Base-by-base conservation (phyloP, 2,113 vertebrate genomes). In the Dipodomys stephensi region DNA sequence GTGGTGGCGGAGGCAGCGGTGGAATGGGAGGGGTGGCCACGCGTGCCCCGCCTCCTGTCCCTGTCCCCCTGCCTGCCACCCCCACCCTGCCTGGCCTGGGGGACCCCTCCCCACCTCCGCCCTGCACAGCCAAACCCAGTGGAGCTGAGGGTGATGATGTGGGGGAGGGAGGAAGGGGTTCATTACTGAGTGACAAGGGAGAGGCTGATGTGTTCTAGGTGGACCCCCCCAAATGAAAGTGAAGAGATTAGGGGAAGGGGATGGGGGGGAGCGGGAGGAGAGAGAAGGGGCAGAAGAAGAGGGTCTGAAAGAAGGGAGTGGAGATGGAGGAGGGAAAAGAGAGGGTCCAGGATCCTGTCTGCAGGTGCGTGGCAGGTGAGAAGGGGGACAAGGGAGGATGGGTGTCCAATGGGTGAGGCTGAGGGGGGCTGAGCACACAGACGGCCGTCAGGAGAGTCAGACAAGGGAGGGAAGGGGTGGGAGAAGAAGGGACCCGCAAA, bases 21-120 rank as follows among this genome's bases (percentile, higher is more conserved):
- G 3, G 77, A 67, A 77, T 11, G 22, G 92, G 96, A 90, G 95
- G 92, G 93, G 89, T 22, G 0, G 84, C 71, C 4, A 15, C 9
- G 3, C 18, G 7, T 0, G 28, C 44, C 44, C 72, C 19, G 32
- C 46, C 68, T 53, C 35, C 71, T 82, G 44, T 27, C 69, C 67
- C 8, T 64, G 62, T 64, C 62, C 62, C 62, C 22, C 57, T 46
- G 57, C 85, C 83, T 69, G 32, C 69, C 62, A 4, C 81, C 39
- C 12, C 69, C 57, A 2, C 64, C 71, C 32, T 57, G 32, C 44
- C 53, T 20, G 30, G 64, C 62, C 44, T 4, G 20, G 68, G 72
- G 90, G 77, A 22, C 32, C 84, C 12, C 67, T 1, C 23, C 20
- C 71, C 78, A 62, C 46, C 22, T 23, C 15, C 6, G 20, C 77